Percentiles rank a stretch among this genome's conserved stretches.
Conservation (phyloP, 2,888 invertebrate genomes). For the Trachelus tabidus region DNA sequence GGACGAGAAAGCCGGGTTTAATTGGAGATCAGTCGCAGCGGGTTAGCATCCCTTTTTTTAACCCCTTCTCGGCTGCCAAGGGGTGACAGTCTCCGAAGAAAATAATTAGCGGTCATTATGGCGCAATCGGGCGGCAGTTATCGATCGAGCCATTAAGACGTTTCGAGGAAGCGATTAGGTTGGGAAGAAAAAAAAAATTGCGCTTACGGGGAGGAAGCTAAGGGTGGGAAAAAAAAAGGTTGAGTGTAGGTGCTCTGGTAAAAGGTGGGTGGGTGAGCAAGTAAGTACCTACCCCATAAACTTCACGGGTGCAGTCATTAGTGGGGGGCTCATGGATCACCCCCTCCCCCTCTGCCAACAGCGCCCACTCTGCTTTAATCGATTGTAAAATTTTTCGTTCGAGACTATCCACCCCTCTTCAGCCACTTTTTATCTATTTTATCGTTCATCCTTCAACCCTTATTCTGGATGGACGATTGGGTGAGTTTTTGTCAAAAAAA, state of each 20-base stretch:
- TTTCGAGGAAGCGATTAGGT: no score
- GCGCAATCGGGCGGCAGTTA: no score
- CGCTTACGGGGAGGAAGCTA: conserved; percentile 16
- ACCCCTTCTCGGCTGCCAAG: conserved; percentile 5
- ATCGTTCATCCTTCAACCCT: no score
- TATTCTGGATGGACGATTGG: no score
- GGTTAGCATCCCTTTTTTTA: not conserved
- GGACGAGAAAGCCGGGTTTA: no score
- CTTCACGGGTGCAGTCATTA: conserved; percentile 31
- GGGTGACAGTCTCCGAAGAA: not conserved
- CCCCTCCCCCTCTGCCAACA: conserved; percentile 5
- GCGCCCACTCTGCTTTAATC: conserved; percentile 26
- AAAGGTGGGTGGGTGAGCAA: not conserved
- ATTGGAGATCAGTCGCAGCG: no score
- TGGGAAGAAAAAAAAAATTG: conserved; percentile 15
- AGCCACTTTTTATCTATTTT: not conserved
- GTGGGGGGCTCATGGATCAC: not conserved
- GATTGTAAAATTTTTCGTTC: conserved; percentile 31
- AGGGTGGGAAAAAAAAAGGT: conserved; percentile 21
- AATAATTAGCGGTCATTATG: no score
- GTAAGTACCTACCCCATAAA: conserved; percentile 22
- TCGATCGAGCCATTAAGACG: no score
- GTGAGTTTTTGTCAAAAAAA: no score
- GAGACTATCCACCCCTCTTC: conserved; percentile 14
- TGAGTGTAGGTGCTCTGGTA: conserved; percentile 22